Evolutionary conservation across 2,888 invertebrate genomes (phyloP).

Genomic region (Chaetogeoica ovagalla): DNA sequence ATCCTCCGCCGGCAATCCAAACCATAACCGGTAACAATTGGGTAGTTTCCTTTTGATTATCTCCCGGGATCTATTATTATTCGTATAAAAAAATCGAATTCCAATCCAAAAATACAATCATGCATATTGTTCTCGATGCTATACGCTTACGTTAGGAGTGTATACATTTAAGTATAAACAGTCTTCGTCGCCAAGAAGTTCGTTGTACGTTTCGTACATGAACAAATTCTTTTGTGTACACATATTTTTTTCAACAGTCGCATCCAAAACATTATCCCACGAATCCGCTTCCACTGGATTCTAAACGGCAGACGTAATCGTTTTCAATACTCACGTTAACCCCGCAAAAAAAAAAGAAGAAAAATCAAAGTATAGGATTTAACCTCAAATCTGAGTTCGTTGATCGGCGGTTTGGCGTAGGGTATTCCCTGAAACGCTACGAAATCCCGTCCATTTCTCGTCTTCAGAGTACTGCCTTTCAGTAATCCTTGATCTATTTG

Average conservation of each 20-base stretch:
- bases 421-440: slow-evolving; percentile 69
- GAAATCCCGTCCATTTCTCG: slow-evolving; percentile 54
- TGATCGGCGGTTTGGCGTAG: slow-evolving; percentile 68
- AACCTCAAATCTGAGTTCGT: slow-evolving; percentile 69
- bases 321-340: not conserved
- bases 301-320: slow-evolving; percentile 53
- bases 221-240: slow-evolving; percentile 59
- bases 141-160: slow-evolving; percentile 58
- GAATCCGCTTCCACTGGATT: slow-evolving; percentile 60
- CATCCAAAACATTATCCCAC: slow-evolving; percentile 61
- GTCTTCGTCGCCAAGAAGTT: slow-evolving; percentile 63
- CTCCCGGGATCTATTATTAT: not conserved
- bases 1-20: slow-evolving; percentile 64
- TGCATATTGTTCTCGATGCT: too few relatives aligned
- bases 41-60: not conserved
- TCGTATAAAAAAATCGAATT: not conserved
- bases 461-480: slow-evolving; percentile 37
- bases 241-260: slow-evolving; percentile 59
- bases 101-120: not conserved
- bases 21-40: slow-evolving; percentile 60
- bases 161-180: slow-evolving; percentile 64
- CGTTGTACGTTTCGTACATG: slow-evolving; percentile 54
- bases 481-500: slow-evolving; percentile 15
- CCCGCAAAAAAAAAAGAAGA: too few relatives aligned
- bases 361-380: slow-evolving; percentile 46